A percentile compares a stretch with the other conserved stretches of the same genome.
Conservation (phyloP, 2,113 vertebrate species). For the Eonycteris spelaea region DNA sequence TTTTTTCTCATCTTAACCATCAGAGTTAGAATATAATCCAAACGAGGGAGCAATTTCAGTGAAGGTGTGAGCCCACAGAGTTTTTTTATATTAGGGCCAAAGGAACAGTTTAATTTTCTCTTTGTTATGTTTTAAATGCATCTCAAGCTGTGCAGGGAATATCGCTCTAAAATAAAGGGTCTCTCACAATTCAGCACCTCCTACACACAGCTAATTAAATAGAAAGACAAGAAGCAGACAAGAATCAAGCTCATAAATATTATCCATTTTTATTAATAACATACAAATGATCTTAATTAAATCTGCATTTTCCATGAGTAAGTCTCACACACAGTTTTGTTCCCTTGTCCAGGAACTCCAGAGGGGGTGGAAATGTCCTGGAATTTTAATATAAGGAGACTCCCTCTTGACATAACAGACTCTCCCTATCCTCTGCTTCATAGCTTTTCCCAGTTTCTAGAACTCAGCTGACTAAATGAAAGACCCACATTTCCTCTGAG, state of each 20-base stretch:
- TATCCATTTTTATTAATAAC: constrained; percentile 68
- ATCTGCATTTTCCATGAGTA: constrained; percentile 59
- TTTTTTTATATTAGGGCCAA: constrained; percentile 60
- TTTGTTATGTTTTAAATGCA: constrained; percentile 51
- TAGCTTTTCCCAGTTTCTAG: neutral
- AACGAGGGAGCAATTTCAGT: constrained; percentile 36
- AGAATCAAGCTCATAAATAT: constrained; percentile 67
- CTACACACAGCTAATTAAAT: constrained; percentile 67
- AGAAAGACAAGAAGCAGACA: constrained; percentile 47
- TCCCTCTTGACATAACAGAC: neutral
- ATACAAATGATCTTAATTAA: constrained; percentile 72
- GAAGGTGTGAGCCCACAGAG: constrained; percentile 34
- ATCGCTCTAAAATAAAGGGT: constrained; percentile 59
- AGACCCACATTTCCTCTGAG: neutral
- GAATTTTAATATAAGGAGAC: constrained; percentile 33
- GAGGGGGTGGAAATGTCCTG: neutral
- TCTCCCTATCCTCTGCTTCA: neutral
- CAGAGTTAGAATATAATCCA: constrained; percentile 31
- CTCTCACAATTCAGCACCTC: constrained; percentile 58
- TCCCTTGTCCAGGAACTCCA: neutral
- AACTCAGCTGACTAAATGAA: neutral
- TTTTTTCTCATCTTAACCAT: constrained; percentile 53
- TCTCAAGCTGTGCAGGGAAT: constrained; percentile 45
- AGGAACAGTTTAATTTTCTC: constrained; percentile 66
- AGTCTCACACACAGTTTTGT: neutral